A percentile compares a stretch with the other conserved stretches of the same genome.
Conservation (phyloP, 30 jellyfish, hydroid and myxozoan species). For the Mastigias papua region DNA sequence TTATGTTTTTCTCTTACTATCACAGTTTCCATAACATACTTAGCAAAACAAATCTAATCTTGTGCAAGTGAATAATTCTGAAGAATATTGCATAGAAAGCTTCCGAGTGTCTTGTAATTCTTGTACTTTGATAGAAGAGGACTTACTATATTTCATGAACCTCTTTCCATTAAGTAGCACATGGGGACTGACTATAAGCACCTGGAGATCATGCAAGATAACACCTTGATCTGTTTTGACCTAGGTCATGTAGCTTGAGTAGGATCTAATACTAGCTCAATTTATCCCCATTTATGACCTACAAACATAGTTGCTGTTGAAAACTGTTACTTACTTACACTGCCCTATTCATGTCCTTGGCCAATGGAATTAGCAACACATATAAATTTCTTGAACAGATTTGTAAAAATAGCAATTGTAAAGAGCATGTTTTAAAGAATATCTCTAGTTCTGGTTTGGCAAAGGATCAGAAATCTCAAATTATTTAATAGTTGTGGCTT, state of each 20-base stretch:
- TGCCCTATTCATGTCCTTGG: background rate
- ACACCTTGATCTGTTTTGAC: background rate
- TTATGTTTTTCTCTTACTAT: no score
- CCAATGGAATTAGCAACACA: background rate
- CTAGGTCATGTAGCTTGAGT: background rate
- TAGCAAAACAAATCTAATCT: no score
- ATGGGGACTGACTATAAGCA: no score
- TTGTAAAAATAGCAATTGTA: background rate
- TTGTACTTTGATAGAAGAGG: no score
- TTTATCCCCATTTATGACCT: background rate
- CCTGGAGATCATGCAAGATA: background rate
- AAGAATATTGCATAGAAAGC: no score
- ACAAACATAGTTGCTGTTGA: background rate
- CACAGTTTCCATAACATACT: no score
- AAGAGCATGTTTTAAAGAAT: background rate
- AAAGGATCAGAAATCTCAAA: constrained; percentile 2
- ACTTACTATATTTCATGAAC: no score
- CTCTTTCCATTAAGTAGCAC: no score
- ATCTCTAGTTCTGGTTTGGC: background rate
- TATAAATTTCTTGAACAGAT: background rate
- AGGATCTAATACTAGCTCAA: background rate
- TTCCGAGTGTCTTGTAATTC: no score
- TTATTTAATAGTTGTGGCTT: constrained; percentile 6
- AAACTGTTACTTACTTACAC: background rate
- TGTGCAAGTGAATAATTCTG: no score